These are phyloP conservation scores for Pemphredon lugubris DNA, from an alignment of 2,888 invertebrate genomes.

Conservation along the genomic window DNA sequence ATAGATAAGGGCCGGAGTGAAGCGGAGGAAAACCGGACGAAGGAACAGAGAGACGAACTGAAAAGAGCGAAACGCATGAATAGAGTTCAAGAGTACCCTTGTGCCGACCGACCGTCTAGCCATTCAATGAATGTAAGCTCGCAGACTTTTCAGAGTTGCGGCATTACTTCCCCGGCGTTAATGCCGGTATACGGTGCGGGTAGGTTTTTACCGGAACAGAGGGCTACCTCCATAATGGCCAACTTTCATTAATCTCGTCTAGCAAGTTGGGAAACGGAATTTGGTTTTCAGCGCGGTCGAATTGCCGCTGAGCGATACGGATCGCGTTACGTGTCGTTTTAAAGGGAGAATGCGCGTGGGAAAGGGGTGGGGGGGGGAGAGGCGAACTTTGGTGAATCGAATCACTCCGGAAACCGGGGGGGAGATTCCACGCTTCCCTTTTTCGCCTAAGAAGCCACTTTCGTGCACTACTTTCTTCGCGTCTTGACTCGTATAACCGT, in stretches of 20 bases:
- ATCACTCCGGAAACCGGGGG: slow-evolving; percentile 21
- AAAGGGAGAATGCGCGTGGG: slow-evolving; percentile 12
- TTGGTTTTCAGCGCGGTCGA: slow-evolving; percentile 3
- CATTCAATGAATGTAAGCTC: slow-evolving; percentile 64
- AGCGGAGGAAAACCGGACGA: slow-evolving; percentile 24
- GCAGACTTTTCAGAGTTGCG: slow-evolving; percentile 62
- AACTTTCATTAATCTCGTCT: slow-evolving; percentile 64
- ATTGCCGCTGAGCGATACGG: slow-evolving; percentile 17
- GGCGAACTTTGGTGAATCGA: slow-evolving; percentile 25
- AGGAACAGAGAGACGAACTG: slow-evolving; percentile 29
- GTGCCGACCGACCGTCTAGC: slow-evolving; percentile 54
- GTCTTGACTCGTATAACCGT: too few relatives aligned
- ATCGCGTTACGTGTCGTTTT: slow-evolving; percentile 4
- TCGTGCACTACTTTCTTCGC: not conserved
- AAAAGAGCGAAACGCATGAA: slow-evolving; percentile 71
- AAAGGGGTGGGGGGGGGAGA: too few relatives aligned
- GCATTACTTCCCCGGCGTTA: slow-evolving; percentile 54
- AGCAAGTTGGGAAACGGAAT: slow-evolving; percentile 50
- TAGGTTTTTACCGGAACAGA: slow-evolving; percentile 44
- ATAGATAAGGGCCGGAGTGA: slow-evolving; percentile 42
- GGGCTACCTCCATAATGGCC: slow-evolving; percentile 51
- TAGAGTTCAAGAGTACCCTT: slow-evolving; percentile 71
- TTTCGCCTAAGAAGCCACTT: slow-evolving; percentile 7
- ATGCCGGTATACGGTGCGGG: slow-evolving; percentile 39
- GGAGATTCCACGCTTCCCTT: slow-evolving; percentile 5